A percentile compares a stretch with the other conserved stretches of the same genome.
Conservation (phyloP, 2,888 invertebrate species). For the Suillia variegata region DNA sequence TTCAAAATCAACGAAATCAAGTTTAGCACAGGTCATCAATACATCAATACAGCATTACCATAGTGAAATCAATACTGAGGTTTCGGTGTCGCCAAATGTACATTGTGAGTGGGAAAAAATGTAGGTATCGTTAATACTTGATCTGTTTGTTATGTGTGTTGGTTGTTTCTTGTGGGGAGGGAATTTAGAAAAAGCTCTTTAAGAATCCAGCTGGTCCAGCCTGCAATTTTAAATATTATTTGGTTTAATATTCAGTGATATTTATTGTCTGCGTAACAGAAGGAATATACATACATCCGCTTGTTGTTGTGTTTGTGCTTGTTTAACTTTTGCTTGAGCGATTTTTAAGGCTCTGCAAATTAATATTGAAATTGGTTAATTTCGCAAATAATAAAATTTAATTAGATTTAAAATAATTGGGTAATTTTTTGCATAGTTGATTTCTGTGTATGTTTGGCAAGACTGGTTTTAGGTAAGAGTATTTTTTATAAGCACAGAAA, state of each 20-base stretch:
- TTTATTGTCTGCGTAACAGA: not conserved
- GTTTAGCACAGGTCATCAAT: no score
- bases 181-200: constrained; percentile 89
- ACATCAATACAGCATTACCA: no score
- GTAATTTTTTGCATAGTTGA: no score
- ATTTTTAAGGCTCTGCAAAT: constrained; percentile 81
- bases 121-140: no score
- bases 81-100: constrained; percentile 22
- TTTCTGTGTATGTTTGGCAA: no score
- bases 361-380: constrained; percentile 1
- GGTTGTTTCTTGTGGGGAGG: no score
- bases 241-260: not conserved
- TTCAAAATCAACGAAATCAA: no score
- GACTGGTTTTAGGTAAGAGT: not conserved
- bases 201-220: constrained; percentile 93
- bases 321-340: constrained; percentile 84
- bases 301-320: constrained; percentile 82
- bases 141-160: no score
- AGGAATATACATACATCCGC: constrained; percentile 60
- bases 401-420: no score
- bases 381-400: no score
- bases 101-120: constrained; percentile 13
- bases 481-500: no score
- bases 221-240: constrained; percentile 62
- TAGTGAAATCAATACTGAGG: constrained; percentile 23